Base-by-base conservation (phyloP, 2,113 vertebrate species). In the Calidris pygmaea region DNA sequence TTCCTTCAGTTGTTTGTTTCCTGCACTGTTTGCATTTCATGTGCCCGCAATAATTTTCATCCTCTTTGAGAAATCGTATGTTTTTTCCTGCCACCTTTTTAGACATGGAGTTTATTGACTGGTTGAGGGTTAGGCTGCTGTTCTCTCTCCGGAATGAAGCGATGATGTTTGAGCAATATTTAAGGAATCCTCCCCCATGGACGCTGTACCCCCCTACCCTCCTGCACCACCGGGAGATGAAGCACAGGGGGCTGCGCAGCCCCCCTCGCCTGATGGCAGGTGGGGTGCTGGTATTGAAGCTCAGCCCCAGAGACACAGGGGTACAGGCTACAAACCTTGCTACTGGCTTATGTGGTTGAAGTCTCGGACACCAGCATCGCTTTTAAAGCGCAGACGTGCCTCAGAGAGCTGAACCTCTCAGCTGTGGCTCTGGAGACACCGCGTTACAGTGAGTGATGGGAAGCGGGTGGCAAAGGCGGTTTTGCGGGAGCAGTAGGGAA, bases 371-470 rank as follows among this genome's bases (percentile, higher is more conserved):
- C 15, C 47, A 53, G 43, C n/a, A 3, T 15, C 3, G 3, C 67
- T 77, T 72, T 80, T 39, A 8, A 73, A 84, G 43, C 2, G 12
- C 5, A 0, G 26, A 6, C 0, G 0, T 29, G 27, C 37, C 34
- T 0, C 0, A 39, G 47, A 67, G 72, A 32, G 3, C 37, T 45
- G 72, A 60, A 19, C 10, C 45, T 60, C 19, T 1, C 35, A 37
- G 71, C 66, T n/a, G 47, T 17, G 62, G 27, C 76, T 41, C 26
- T 72, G 67, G 20, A 43, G 58, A 56, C 27, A 2, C 30, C 55
- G 59, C 0, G 0, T 45, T 60, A 5, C 14, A 60, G 22, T 68
- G 76, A 47, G 72, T 1, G 1, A 43, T 12, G 62, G 15, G 26
- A 35, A 71, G 21, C 37, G 3, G 0, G 0, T n/a, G 62, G 41